These are phyloP conservation scores for Acanthisitta chloris DNA, from an alignment of 2,113 vertebrate genomes.

Conservation along the genomic window DNA sequence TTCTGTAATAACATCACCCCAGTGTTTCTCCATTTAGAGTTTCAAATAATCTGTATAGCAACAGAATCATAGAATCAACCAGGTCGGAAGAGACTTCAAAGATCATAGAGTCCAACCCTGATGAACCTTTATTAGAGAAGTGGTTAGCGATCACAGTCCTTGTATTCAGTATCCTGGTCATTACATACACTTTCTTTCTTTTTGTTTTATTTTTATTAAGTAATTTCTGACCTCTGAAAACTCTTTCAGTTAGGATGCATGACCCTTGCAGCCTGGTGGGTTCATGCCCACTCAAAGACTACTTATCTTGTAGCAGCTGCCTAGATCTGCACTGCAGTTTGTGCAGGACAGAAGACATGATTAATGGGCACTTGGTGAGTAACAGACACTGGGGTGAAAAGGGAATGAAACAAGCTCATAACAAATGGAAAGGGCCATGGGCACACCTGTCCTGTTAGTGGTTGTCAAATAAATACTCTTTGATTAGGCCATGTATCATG, in stretches of 20 bases:
- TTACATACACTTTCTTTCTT: accelerated
- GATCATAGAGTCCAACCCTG: too few species aligned
- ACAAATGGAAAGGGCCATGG: conserved; percentile 37
- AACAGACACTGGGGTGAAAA: not conserved
- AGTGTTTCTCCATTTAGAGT: not conserved
- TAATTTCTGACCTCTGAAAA: not conserved
- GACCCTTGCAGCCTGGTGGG: not conserved
- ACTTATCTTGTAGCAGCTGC: not conserved
- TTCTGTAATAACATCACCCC: not conserved
- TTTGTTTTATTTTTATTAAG: not conserved
- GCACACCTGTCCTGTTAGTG: conserved; percentile 24
- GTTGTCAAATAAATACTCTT: conserved; percentile 20
- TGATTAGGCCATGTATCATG: not conserved
- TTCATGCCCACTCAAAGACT: not conserved
- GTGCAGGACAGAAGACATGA: not conserved
- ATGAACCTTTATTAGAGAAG: not conserved
- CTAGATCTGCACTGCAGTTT: not conserved
- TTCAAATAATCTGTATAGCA: not conserved
- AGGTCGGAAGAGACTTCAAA: too few species aligned
- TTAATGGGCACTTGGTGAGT: conserved; percentile 10
- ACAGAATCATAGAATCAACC: too few species aligned
- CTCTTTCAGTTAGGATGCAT: not conserved
- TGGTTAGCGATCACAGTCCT: not conserved
- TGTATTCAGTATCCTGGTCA: not conserved
- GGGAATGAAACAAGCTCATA: not conserved